These are phyloP conservation scores for Spisula subtruncata DNA, from an alignment of 2,888 invertebrate genomes.

Conservation along the genomic window DNA sequence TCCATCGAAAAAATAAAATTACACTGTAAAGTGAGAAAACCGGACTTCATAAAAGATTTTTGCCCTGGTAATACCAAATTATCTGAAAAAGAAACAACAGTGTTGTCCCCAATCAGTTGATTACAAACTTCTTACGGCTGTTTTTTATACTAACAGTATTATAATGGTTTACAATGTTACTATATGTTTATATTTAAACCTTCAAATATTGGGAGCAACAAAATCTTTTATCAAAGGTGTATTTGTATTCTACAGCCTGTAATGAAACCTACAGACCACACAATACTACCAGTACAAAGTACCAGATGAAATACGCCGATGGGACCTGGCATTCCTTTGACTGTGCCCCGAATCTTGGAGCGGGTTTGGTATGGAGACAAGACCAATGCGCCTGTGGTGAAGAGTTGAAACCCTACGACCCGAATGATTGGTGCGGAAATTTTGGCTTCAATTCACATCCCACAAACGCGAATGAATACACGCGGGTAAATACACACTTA, in stretches of 20 bases:
- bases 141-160: too few species aligned
- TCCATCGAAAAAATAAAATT: too few species aligned
- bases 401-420: slow-evolving; percentile 60
- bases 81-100: too few species aligned
- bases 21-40: too few species aligned
- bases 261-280: slow-evolving; percentile 63
- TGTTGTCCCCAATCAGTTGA: too few species aligned
- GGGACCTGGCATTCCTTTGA: slow-evolving; percentile 58
- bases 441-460: slow-evolving; percentile 55
- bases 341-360: slow-evolving; percentile 65
- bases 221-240: background rate
- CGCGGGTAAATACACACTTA: slow-evolving; percentile 53
- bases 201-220: too few species aligned
- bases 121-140: too few species aligned
- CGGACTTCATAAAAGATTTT: too few species aligned
- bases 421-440: slow-evolving; percentile 57
- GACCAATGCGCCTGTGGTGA: slow-evolving; percentile 75
- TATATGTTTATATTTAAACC: too few species aligned
- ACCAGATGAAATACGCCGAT: slow-evolving; percentile 64
- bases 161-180: too few species aligned
- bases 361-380: slow-evolving; percentile 78
- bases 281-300: slow-evolving; percentile 51
- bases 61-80: too few species aligned
- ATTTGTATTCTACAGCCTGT: slow-evolving; percentile 54
- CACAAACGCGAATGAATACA: slow-evolving; percentile 58